Conservation (phyloP, 92 coral and sea anemone species). For the Zoanthus gigantus region DNA sequence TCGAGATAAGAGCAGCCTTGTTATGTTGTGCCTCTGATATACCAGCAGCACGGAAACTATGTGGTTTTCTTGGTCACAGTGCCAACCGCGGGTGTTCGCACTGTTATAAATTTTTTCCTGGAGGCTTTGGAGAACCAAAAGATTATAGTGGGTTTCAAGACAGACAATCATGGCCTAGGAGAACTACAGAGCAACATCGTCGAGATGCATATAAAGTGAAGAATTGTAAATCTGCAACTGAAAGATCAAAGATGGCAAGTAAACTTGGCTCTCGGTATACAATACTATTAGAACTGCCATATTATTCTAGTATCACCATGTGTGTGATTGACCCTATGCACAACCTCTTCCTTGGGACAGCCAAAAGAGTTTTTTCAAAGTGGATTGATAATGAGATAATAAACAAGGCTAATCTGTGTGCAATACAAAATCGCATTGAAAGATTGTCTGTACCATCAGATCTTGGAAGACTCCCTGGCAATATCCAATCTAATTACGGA, state of each 20-base stretch:
- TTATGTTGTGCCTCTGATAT: no score
- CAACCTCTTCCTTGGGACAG: constrained; percentile 21
- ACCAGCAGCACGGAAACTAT: no score
- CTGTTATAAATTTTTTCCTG: no score
- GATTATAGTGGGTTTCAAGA: neutral
- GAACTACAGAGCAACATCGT: constrained; percentile 51
- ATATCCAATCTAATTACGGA: constrained; percentile 60
- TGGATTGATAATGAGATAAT: constrained; percentile 7
- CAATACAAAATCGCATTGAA: constrained; percentile 54
- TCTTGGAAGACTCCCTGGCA: constrained; percentile 67
- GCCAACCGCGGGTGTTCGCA: no score
- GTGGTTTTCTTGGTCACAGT: no score
- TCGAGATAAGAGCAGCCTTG: no score
- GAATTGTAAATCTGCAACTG: constrained; percentile 55
- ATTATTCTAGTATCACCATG: constrained; percentile 46
- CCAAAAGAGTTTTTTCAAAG: constrained; percentile 39
- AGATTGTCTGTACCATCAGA: constrained; percentile 44
- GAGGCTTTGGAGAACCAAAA: no score
- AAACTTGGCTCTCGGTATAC: constrained; percentile 50
- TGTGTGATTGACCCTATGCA: constrained; percentile 59
- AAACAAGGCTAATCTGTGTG: neutral
- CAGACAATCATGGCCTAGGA: constrained; percentile 55
- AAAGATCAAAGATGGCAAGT: constrained; percentile 43
- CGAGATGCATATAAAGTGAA: constrained; percentile 43
- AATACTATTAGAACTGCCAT: constrained; percentile 43